Percentiles rank a stretch among this genome's conserved stretches.
Conservation (phyloP, 30 jellyfish, hydroid and myxozoan species). For the Aurelia aurita region DNA sequence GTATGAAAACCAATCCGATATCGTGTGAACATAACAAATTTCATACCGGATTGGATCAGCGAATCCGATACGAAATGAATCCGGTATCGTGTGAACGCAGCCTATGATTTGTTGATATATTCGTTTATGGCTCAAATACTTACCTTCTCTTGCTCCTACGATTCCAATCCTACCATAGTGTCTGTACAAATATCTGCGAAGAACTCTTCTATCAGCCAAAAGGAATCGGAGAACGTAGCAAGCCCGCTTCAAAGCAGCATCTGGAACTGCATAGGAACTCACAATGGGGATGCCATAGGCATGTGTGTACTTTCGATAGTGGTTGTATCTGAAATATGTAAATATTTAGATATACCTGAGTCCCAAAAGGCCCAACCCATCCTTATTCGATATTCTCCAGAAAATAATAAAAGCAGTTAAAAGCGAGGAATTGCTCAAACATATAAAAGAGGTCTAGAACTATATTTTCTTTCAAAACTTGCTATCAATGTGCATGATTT, state of each 20-base stretch:
- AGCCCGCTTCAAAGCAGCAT: conserved; percentile 89
- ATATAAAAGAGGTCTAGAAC: not conserved
- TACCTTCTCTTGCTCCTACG: conserved; percentile 87
- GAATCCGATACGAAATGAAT: too few species aligned
- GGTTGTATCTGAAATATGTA: conserved; percentile 65
- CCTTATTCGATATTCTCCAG: not conserved
- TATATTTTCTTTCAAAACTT: too few species aligned
- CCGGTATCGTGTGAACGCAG: not conserved
- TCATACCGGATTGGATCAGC: not conserved
- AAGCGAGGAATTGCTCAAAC: too few species aligned
- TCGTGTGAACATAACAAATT: too few species aligned
- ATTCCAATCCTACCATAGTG: conserved; percentile 84
- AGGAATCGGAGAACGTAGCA: conserved; percentile 82
- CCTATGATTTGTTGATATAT: not conserved
- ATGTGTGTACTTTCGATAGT: conserved; percentile 85
- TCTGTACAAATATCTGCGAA: conserved; percentile 70
- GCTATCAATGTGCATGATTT: too few species aligned
- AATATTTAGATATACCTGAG: not conserved
- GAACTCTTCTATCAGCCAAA: conserved; percentile 72
- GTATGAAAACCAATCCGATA: too few species aligned
- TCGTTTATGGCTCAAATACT: not conserved
- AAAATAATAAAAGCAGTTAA: not conserved
- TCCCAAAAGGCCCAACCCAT: not conserved
- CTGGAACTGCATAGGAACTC: conserved; percentile 60
- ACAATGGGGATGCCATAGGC: conserved; percentile 87